A percentile compares a stretch with the other conserved stretches of the same genome.
These are phyloP conservation scores for Noctua janthe DNA, from an alignment of 2,888 invertebrate species.

Conservation along the genomic window DNA sequence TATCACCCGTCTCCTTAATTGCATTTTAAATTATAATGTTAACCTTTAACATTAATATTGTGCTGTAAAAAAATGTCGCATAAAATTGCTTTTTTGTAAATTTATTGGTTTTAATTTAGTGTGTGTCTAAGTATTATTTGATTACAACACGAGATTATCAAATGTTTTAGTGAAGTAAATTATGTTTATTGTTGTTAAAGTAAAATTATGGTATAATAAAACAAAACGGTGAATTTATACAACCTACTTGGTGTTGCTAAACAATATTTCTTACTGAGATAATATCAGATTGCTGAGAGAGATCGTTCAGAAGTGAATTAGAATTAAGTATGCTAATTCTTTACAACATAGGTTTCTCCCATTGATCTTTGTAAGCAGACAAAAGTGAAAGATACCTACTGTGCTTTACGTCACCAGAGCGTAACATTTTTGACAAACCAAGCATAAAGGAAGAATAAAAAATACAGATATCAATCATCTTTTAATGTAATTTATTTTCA, in stretches of 20 bases:
- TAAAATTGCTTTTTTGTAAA: conserved; percentile 48
- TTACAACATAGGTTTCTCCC: conserved; percentile 3
- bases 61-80: conserved; percentile 51
- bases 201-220: conserved; percentile 40
- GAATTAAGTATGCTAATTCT: conserved; percentile 40
- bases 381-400: conserved; percentile 5
- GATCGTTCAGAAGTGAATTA: conserved; percentile 26
- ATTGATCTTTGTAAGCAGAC: background rate
- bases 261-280: conserved; percentile 31
- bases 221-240: conserved; percentile 43
- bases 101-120: conserved; percentile 56
- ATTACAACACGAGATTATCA: conserved; percentile 53
- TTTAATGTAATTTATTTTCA: background rate
- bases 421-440: background rate
- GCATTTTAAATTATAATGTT: conserved; percentile 71
- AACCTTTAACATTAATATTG: conserved; percentile 67
- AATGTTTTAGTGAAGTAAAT: conserved; percentile 51
- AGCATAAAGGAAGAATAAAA: background rate
- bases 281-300: conserved; percentile 31
- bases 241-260: conserved; percentile 5
- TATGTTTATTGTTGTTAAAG: conserved; percentile 29
- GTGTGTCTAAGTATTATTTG: conserved; percentile 53
- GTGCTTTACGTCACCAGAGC: background rate
- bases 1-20: conserved; percentile 55
- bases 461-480: background rate